These are phyloP conservation scores for Masticophis lateralis DNA, from an alignment of 2,797 vertebrate species.

Conservation along the genomic window DNA sequence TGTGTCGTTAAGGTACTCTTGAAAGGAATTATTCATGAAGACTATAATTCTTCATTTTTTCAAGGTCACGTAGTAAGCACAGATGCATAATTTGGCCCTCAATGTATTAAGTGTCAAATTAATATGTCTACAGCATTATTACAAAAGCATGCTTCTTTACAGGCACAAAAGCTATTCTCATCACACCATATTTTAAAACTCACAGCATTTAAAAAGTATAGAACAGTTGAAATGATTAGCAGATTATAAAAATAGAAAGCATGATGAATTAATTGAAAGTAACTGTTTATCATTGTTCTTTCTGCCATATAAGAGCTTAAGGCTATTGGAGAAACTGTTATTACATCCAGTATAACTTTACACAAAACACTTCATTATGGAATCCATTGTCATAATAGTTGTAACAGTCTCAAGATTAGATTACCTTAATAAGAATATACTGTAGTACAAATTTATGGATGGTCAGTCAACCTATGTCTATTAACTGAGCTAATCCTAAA, in stretches of 20 bases:
- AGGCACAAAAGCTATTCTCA: not conserved
- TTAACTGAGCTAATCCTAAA: not conserved
- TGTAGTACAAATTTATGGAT: not conserved
- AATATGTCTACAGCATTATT: not conserved
- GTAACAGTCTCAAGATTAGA: not conserved
- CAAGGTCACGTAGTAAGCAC: slow-evolving; percentile 2
- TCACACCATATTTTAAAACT: not conserved
- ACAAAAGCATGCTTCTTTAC: not conserved
- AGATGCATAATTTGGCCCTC: slow-evolving; percentile 50
- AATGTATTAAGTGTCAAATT: slow-evolving; percentile 46
- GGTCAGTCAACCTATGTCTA: not conserved
- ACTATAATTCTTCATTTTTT: slow-evolving; percentile 33
- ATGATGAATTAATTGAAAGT: not conserved
- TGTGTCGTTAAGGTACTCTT: slow-evolving; percentile 14
- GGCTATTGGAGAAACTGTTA: not conserved
- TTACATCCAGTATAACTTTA: not conserved
- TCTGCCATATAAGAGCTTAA: not conserved
- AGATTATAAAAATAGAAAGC: not conserved
- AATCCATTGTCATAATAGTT: not conserved
- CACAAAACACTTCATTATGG: not conserved
- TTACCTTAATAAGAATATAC: not conserved
- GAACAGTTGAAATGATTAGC: not conserved
- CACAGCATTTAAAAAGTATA: not conserved
- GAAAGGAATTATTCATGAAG: slow-evolving; percentile 38
- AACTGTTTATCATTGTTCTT: not conserved